phyloP scores from a whole-genome alignment of 2,113 vertebrate genomes.

The Sigmodon hispidus region DNA sequence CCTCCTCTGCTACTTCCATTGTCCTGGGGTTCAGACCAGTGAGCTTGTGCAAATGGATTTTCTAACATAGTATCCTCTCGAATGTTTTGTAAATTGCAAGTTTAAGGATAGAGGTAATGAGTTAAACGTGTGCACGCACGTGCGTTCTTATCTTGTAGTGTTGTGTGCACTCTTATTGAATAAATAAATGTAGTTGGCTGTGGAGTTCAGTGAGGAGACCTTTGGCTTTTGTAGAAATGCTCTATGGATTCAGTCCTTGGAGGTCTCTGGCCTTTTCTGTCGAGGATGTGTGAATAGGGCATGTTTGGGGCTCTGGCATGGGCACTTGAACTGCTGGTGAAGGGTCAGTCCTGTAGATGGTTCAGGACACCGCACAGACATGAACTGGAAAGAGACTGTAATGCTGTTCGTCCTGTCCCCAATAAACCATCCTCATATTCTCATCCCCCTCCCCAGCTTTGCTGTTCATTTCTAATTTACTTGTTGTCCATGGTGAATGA shows the following conservation, averaged over 20 bases:
- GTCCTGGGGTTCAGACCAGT: not conserved
- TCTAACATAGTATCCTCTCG: not conserved
- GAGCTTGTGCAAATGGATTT: not conserved
- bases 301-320: not conserved
- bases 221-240: slow-evolving; percentile 25
- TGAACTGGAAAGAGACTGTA: slow-evolving; percentile 44
- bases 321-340: slow-evolving; percentile 18
- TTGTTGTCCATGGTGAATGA: slow-evolving; percentile 75
- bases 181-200: slow-evolving; percentile 38
- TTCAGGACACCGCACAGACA: slow-evolving; percentile 46
- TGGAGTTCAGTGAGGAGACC: slow-evolving; percentile 14
- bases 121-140: not conserved
- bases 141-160: not conserved
- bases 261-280: slow-evolving; percentile 53
- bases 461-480: slow-evolving; percentile 71
- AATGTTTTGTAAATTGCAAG: slow-evolving; percentile 16
- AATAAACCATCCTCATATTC: slow-evolving; percentile 36
- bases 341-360: slow-evolving; percentile 25
- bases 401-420: slow-evolving; percentile 46
- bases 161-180: not conserved
- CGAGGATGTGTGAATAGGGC: not conserved
- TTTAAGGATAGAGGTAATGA: not conserved
- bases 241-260: slow-evolving; percentile 26
- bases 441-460: not conserved
- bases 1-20: not conserved